phyloP scores from a whole-genome alignment of 2,888 invertebrate genomes.

The Metacarcinus magister region DNA sequence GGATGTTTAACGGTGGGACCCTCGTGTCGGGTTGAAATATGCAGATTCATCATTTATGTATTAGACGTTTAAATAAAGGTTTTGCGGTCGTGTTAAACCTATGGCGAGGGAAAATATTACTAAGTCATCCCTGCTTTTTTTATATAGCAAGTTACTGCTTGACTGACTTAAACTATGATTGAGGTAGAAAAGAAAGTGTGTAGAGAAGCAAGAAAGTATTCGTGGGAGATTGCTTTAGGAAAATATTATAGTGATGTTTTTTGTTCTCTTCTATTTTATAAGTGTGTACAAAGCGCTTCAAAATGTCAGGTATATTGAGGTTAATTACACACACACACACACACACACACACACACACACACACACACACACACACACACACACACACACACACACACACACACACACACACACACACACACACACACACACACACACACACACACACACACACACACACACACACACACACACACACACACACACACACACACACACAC shows the following conservation, averaged over 20 bases:
- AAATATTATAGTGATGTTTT: neutral
- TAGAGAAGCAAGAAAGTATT: neutral
- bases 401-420: slow-evolving; percentile 51
- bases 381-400: slow-evolving; percentile 46
- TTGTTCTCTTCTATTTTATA: neutral
- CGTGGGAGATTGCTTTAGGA: neutral
- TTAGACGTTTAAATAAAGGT: neutral
- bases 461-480: slow-evolving; percentile 57
- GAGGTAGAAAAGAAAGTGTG: neutral
- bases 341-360: slow-evolving; percentile 57
- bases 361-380: slow-evolving; percentile 56
- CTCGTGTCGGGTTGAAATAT: neutral
- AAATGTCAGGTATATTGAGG: neutral
- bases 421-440: slow-evolving; percentile 58
- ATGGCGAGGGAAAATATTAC: neutral
- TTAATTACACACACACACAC: neutral
- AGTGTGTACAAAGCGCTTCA: neutral
- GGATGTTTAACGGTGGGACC: neutral
- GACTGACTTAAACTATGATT: slow-evolving; percentile 14
- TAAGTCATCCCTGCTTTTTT: neutral
- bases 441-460: slow-evolving; percentile 60
- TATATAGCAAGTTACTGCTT: neutral
- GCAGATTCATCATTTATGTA: neutral
- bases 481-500: slow-evolving; percentile 47
- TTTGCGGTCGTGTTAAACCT: neutral